Base-by-base conservation (phyloP, 1,140 invertebrate species). In the Penaeus indicus region DNA sequence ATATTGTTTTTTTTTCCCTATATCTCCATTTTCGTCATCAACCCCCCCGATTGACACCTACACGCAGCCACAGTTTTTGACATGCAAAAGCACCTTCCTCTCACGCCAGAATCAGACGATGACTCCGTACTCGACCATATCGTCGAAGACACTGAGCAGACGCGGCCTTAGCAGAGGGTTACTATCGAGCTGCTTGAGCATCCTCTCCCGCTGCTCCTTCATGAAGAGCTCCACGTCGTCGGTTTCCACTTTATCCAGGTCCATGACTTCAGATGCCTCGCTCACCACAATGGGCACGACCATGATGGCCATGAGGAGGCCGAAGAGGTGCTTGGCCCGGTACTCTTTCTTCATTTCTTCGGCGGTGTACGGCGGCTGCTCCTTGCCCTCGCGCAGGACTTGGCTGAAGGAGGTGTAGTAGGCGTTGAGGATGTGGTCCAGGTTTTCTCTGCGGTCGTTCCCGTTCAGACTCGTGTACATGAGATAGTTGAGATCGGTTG, bases 401-500 rank as follows among this genome's bases (percentile, higher is more conserved):
- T 78, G 16, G 7, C 1, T n/a, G n/a, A 86, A 62, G 64, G 85
- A 64, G 11, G 72, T 32, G 85, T 86, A 69, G 80, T 90, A 90
- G 3, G 64, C n/a, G 0, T 84, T 25, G 18, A 90, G 38, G 64
- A 84, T 69, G 11, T n/a, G 8, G 13, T 78, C 18, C 4, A 90
- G 27, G 60, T 86, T 84, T 10, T 81, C 61, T 63, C 32, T 82
- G 19, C 89, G 81, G 16, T 84, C 64, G 11, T 18, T 18, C 3
- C 84, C 84, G 22, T 84, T 77, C 3, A 90, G 27, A 62, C 89
- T 86, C 32, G 86, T 77, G 89, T 87, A 86, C 84, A 86, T 61
- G 27, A 90, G 47, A 80, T 86, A 90, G 75, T 86, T 86, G 63
- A 90, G 89, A 69, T 90, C 89, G 1, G 85, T 84, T 42, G 83